Base-by-base conservation (phyloP, 2,888 invertebrate genomes). In the Hirudinaria manillensis region DNA sequence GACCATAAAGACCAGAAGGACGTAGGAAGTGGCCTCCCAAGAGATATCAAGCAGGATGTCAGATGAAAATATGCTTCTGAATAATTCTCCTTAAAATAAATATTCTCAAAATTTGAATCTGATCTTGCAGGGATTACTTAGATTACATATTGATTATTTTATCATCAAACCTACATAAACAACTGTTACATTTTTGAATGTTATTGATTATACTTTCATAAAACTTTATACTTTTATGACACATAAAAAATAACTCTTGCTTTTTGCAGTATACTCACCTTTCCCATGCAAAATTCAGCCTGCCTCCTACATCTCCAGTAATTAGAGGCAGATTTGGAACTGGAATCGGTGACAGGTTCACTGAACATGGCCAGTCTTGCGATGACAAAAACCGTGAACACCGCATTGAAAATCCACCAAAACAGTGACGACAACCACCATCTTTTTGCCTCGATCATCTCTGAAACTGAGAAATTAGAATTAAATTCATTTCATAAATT, bases 251-350 rank as follows among this genome's bases (percentile, higher is more conserved):
- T n/a, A n/a, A n/a, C 3, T 27, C 27, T 24, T 61, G 61, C 13
- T 29, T 61, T 1, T 19, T 61, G 61, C 10, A 10, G 16, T 10
- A 45, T 16, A 45, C 45, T 16, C 85, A 91, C 91, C 86, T 90
- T 89, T 78, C 89, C 88, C 80, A 94, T 88, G 84, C 90, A 91
- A 76, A 89, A 87, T 81, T 94, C 93, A 2, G 94, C 94, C 83
- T 91, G 91, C 81, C 90, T 89, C 82, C 91, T 89, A 84, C 93
- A 92, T 80, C 91, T 89, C 89, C 92, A 93, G 83, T 93, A 92
- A 36, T 90, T 88, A 34, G 91, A 90, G 21, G 92, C 90, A 71
- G 91, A 90, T 82, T 90, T 90, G 0, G 93, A 92, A 83, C 92
- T 90, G 6, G 90, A 89, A 75, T 91, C 90, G 34, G 93, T 88